A percentile compares a stretch with the other conserved stretches of the same genome.
phyloP scores from a whole-genome alignment of 2,888 invertebrate species.

The Parasteatoda lunata region DNA sequence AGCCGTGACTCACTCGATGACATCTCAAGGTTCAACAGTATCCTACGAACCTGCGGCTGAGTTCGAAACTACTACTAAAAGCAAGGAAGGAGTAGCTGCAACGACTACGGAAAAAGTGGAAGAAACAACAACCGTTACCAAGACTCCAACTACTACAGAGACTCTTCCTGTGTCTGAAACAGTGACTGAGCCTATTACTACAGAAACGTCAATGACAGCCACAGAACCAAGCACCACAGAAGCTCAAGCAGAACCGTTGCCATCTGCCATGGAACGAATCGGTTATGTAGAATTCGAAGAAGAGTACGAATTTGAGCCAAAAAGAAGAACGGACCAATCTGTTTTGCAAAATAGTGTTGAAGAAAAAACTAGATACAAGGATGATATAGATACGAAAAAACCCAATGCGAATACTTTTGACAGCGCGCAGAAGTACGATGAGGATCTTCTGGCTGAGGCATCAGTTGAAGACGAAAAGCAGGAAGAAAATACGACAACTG shows the following conservation, averaged over 20 bases:
- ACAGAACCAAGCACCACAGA: not conserved
- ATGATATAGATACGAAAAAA: constrained; percentile 23
- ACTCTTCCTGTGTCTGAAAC: constrained; percentile 15
- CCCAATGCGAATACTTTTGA: constrained; percentile 1
- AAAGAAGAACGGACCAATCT: constrained; percentile 28
- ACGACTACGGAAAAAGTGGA: constrained; percentile 54
- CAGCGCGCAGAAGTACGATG: not conserved
- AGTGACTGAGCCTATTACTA: not conserved
- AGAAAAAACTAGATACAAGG: constrained; percentile 34
- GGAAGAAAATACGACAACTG: constrained; percentile 20
- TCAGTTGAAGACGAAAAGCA: constrained; percentile 19
- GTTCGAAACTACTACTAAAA: constrained; percentile 1
- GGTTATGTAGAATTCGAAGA: constrained; percentile 54
- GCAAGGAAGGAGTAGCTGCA: not conserved
- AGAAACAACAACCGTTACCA: constrained; percentile 22
- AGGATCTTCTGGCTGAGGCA: constrained; percentile 29
- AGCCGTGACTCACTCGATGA: constrained; percentile 30
- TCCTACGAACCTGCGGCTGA: constrained; percentile 24
- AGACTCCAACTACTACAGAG: constrained; percentile 49
- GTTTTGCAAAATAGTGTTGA: constrained; percentile 50
- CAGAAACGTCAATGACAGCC: not conserved
- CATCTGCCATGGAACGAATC: constrained; percentile 52
- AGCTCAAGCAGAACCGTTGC: not conserved
- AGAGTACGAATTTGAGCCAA: constrained; percentile 60
- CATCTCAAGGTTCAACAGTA: not conserved